Evolutionary conservation across 2,888 invertebrate species (phyloP).

Genomic region (Acanthopleura granulata): DNA sequence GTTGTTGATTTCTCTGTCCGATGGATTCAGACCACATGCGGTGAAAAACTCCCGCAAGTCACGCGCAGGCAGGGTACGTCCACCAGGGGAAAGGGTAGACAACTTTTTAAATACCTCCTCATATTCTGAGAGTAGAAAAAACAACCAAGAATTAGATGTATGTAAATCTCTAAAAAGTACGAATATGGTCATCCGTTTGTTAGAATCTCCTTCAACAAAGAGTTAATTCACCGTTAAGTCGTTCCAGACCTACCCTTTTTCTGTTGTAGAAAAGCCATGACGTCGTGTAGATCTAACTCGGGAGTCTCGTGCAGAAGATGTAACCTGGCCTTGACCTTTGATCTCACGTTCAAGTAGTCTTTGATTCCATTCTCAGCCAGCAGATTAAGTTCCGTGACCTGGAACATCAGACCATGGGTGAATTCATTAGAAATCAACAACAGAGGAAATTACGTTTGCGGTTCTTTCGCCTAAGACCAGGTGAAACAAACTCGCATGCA

Average conservation of each 20-base stretch:
- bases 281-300: constrained; percentile 3
- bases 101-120: not conserved
- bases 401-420: too few relatives aligned
- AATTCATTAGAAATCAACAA: too few relatives aligned
- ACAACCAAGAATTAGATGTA: too few relatives aligned
- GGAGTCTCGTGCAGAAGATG: not conserved
- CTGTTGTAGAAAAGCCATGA: constrained; percentile 1
- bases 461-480: too few relatives aligned
- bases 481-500: too few relatives aligned
- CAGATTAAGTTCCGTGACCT: too few relatives aligned
- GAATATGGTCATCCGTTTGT: too few relatives aligned
- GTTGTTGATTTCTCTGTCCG: not conserved
- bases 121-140: not conserved
- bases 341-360: not conserved
- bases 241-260: not conserved
- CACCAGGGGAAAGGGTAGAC: not conserved
- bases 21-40: not conserved
- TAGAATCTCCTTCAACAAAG: too few relatives aligned
- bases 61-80: not conserved
- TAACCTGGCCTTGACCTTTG: constrained; percentile 9
- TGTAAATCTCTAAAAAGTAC: too few relatives aligned
- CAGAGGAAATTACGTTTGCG: too few relatives aligned
- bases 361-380: not conserved
- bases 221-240: too few relatives aligned
- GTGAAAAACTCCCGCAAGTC: not conserved